These are phyloP conservation scores for Calephelis virginiensis DNA, from an alignment of 1,140 invertebrate species.

Conservation along the genomic window DNA sequence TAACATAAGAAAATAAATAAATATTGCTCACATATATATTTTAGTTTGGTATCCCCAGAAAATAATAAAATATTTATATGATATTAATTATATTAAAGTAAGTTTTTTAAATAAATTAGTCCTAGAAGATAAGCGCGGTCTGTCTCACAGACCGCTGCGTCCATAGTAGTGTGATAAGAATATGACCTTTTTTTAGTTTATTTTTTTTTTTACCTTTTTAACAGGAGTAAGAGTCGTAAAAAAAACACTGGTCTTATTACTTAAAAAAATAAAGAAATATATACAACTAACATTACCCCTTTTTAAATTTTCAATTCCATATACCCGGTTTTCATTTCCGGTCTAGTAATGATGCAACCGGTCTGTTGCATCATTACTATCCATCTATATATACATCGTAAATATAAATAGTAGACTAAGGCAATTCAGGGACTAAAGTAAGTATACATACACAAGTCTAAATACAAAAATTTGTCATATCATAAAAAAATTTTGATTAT, in stretches of 20 bases:
- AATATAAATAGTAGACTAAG: slow-evolving; percentile 14
- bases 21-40: no score
- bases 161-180: no score
- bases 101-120: no score
- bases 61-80: no score
- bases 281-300: neutral
- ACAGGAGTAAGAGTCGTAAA: neutral
- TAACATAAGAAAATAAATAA: no score
- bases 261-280: neutral
- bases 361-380: slow-evolving; percentile 14
- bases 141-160: no score
- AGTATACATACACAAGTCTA: slow-evolving; percentile 9
- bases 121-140: no score
- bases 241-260: neutral
- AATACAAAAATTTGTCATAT: slow-evolving; percentile 7
- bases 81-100: no score
- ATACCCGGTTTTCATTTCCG: slow-evolving; percentile 4
- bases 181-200: no score
- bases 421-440: slow-evolving; percentile 9
- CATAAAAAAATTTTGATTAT: no score
- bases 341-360: no score
- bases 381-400: slow-evolving; percentile 12
- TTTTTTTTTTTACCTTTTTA: neutral
- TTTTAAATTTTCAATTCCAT: neutral
- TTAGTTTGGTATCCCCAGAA: no score